Evolutionary conservation across 2,797 vertebrate species (phyloP), one percentile per base, ranked within the genome.

Genomic region (Benthosema pterotum): DNA sequence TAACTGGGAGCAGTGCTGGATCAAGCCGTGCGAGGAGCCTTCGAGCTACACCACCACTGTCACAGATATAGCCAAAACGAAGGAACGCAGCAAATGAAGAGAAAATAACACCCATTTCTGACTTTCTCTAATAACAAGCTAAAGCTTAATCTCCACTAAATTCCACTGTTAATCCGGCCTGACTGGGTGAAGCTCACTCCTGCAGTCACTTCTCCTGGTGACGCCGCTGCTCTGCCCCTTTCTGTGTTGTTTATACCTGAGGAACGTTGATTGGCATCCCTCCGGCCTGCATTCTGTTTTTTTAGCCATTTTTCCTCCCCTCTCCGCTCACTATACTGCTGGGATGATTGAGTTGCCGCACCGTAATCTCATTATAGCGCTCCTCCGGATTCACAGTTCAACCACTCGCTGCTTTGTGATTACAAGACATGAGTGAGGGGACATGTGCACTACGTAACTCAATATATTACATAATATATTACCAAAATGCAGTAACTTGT

Each of bases 301-400:
- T 46, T n/a, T 46, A n/a, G 66, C 74, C 69, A 60, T 69, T 58
- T 8, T 14, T 16, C 11, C 15, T 12, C 32, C 9, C 32, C 32
- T 38, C 32, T 75, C 51, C 45, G 75, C 67, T 74, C 67, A 66
- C 66, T 72, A n/a, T n/a, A 22, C 71, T 65, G 71, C 58, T 9
- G 11, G 58, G 64, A 86, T 74, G 82, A 87, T 78, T 83, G 78
- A 79, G 71, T 79, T 84, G 63, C 57, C 47, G 63, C 70, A 22
- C 83, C 70, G 65, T 88, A 88, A 88, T 88, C 81, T 74, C 79
- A 82, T 87, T 78, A 86, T 78, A 86, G 65, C 14, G 67, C 48
- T 57, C 60, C 5, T 0, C 56, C 68, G 53, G 71, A 84, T 84
- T 78, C 75, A 73, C 64, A 83, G 69, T 81, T 80, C 71, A n/a